Evolutionary conservation across 2,888 invertebrate genomes (phyloP).

Genomic region (Spodoptera exigua): DNA sequence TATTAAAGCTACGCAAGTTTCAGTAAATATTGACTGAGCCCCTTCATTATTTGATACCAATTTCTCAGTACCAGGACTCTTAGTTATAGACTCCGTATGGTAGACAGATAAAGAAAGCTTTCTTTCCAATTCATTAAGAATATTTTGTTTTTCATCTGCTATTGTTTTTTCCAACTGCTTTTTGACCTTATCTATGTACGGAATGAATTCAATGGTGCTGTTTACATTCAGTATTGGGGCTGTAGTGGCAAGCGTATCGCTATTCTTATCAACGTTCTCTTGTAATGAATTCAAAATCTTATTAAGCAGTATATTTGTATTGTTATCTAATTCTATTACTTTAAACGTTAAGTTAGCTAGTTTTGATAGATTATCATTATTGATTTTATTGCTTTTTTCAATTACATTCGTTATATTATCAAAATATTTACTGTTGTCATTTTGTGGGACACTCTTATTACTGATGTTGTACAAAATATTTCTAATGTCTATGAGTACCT

Average conservation of each 20-base stretch:
- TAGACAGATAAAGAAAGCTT: constrained; percentile 49
- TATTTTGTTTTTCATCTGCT: constrained; percentile 57
- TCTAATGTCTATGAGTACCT: constrained; percentile 52
- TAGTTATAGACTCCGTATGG: constrained; percentile 21
- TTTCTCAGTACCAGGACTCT: constrained; percentile 52
- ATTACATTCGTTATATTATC: constrained; percentile 48
- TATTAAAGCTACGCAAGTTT: constrained; percentile 65
- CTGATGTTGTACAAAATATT: constrained; percentile 51
- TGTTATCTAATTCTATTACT: constrained; percentile 34
- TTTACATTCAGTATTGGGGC: constrained; percentile 40
- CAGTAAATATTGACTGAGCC: constrained; percentile 56
- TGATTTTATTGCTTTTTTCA: constrained; percentile 40
- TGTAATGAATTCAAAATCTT: constrained; percentile 37
- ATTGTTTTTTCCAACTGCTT: constrained; percentile 60
- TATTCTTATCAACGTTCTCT: constrained; percentile 4
- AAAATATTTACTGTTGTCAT: constrained; percentile 37
- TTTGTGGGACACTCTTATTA: constrained; percentile 16
- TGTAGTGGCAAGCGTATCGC: constrained; percentile 1
- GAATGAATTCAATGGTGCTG: constrained; percentile 54
- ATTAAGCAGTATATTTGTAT: constrained; percentile 38
- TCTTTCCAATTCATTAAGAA: constrained; percentile 58
- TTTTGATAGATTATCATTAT: constrained; percentile 42
- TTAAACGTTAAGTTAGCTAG: constrained; percentile 43
- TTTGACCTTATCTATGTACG: constrained; percentile 59
- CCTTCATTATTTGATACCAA: constrained; percentile 40